Evolutionary conservation across 2,888 invertebrate genomes (phyloP), one percentile per base, ranked within the genome.

Genomic region (Xestia sexstrigata): DNA sequence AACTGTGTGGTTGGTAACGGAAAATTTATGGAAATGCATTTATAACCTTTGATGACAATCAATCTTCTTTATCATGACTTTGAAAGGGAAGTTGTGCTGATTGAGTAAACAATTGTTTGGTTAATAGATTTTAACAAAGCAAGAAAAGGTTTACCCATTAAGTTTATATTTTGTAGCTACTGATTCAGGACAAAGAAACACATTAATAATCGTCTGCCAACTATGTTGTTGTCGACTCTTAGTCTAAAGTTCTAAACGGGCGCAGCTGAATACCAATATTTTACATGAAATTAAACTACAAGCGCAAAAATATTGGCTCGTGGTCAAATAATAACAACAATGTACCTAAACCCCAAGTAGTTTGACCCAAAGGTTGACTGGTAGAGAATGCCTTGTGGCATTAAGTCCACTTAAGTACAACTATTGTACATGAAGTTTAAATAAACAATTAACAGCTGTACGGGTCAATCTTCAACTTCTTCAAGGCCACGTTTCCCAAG

Each of bases 1-100:
- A 9, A 30, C 30, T 6, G 62, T 6, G 62, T 35, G 65, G n/a
- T 15, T 13, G 62, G 35, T 80, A 84, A 82, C 75, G 72, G 30
- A 30, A 70, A 52, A 80, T 73, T 70, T 58, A 84, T 74, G 75
- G 66, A 30, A 30, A n/a, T 45, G 45, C 39, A 11, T 66, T 75
- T 30, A 42, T 20, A 62, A 35, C 45, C n/a, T 49, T 70, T 66
- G 72, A 70, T 70, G 71, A 62, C 69, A 78, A 35, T 35, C 65
- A 66, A 62, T 60, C 26, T 65, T 55, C 82, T 70, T 70, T 70
- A 45, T 66, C 9, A 49, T 35, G 11, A 9, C 20, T 69, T 49
- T 69, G 26, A 45, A 81, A 35, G 11, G 30, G 3, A 67, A 42
- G 2, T 26, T 26, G 30, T 35, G 8, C n/a, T 42, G 42, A 42